phyloP scores from a whole-genome alignment of 2,888 invertebrate genomes.

The Pristionchus mayeri region DNA sequence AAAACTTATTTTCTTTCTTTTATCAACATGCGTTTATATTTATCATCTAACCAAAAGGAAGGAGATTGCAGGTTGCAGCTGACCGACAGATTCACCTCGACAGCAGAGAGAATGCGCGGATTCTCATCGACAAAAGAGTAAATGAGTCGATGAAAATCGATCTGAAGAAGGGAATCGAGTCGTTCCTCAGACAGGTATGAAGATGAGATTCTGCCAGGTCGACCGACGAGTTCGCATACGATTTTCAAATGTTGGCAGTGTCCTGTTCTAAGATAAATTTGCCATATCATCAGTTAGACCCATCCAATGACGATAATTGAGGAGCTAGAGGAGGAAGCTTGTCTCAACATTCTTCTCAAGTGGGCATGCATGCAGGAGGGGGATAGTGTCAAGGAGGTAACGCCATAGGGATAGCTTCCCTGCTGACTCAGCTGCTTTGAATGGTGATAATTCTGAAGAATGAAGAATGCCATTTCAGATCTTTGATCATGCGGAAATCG shows the following conservation, averaged over 20 bases:
- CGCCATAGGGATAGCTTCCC: neutral
- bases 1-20: too few species aligned
- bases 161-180: conserved; percentile 32
- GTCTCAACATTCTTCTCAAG: conserved; percentile 14
- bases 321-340: neutral
- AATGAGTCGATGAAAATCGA: neutral
- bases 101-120: neutral
- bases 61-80: neutral
- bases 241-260: too few species aligned
- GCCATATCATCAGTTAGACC: too few species aligned
- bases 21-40: too few species aligned
- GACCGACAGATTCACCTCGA: neutral
- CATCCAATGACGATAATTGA: neutral
- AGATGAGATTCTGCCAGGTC: too few species aligned
- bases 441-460: neutral
- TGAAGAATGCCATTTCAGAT: neutral
- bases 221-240: too few species aligned
- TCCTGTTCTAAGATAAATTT: too few species aligned
- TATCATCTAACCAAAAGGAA: neutral
- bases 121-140: conserved; percentile 1
- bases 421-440: neutral
- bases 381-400: neutral
- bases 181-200: conserved; percentile 19
- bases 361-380: conserved; percentile 18
- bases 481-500: neutral